Base-by-base conservation (phyloP, 2,113 vertebrate species). In the Circaetus cinerascens region DNA sequence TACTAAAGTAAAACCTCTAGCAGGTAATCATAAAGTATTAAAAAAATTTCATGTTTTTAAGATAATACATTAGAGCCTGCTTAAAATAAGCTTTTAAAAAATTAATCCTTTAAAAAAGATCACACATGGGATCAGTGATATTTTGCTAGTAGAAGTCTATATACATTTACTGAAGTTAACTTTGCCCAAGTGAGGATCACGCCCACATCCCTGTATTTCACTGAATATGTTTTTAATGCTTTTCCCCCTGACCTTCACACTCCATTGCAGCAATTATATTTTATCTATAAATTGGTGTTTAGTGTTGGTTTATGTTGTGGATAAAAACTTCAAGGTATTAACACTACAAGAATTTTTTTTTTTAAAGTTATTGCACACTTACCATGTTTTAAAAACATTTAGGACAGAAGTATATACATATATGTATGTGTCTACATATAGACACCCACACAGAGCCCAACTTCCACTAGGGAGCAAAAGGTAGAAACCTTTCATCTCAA, bases 201-300 rank as follows among this genome's bases (percentile, higher is more conserved):
- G 36, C 36, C 48, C 76, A 94, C 93, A 93, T 88, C 74, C 88
- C 66, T 57, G 14, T 38, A 91, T 93, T 96, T 95, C 85, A 79
- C 77, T 25, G 67, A 94, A 82, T 79, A 95, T 64, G 64, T 79
- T 88, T 96, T 95, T 94, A 93, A 91, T 69, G 89, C 67, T 82
- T 93, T 79, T 46, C 38, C 66, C 56, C 53, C 51, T 74, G 91
- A 96, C 93, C 94, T 91, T 94, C 76, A 85, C 48, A 68, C 66
- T 96, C 84, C 2, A 3, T 60, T 79, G 69, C 73, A 79, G 94
- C 56, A 78, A 90, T 73, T 91, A 76, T 51, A 94, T 87, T 97
- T 95, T 95, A 95, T 87, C 86, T 90, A 93, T 90, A 96, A 95
- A 95, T 82, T 90, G 94, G 94, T 96, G 97, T 97, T 96, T 95